Percentiles rank a stretch among this genome's conserved stretches.
Conservation (phyloP, 2,797 vertebrate genomes). For the Antennarius maculatus region DNA sequence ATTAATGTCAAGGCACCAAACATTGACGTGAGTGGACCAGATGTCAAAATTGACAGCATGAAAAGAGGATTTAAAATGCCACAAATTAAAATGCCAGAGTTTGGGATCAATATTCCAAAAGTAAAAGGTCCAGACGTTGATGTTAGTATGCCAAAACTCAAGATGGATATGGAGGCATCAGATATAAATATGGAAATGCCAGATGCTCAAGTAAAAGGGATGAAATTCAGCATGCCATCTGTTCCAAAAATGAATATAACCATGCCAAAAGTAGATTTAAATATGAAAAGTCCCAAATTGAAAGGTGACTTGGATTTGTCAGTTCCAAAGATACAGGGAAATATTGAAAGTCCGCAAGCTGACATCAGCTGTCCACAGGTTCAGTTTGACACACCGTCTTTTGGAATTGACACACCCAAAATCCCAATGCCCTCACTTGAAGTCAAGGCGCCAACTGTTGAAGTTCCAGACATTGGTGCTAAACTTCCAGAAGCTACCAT, state of each 20-base stretch:
- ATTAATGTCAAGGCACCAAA: neutral
- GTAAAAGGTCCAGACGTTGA: neutral
- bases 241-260: too few relatives aligned
- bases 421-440: slow-evolving; percentile 35
- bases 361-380: neutral
- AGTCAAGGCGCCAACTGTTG: slow-evolving; percentile 11
- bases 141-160: slow-evolving; percentile 15
- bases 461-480: slow-evolving; percentile 19
- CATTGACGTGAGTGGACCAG: neutral
- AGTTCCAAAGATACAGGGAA: too few relatives aligned
- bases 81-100: neutral
- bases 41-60: too few relatives aligned
- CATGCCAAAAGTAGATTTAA: too few relatives aligned
- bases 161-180: slow-evolving; percentile 25
- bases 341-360: neutral
- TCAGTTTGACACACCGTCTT: neutral
- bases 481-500: slow-evolving; percentile 6
- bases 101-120: neutral
- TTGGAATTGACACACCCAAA: slow-evolving; percentile 17
- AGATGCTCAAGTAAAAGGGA: neutral
- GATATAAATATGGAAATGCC: neutral
- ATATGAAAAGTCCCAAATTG: too few relatives aligned
- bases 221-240: slow-evolving; percentile 13
- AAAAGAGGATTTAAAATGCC: neutral
- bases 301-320: too few relatives aligned